These are phyloP conservation scores for Pinctada fucata DNA, from an alignment of 2,888 invertebrate genomes.

Conservation along the genomic window DNA sequence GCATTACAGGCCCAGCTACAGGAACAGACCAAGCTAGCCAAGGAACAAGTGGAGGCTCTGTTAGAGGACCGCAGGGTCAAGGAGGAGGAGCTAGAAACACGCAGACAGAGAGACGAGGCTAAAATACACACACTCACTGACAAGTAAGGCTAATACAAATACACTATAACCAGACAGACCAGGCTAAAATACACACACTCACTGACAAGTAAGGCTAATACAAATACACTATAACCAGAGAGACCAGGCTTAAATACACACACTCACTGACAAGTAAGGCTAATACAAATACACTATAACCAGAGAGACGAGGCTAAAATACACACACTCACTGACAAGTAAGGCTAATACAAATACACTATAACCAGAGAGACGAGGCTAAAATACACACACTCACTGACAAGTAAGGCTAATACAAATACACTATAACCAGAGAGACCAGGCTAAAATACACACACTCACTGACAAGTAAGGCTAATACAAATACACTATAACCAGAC, in stretches of 20 bases:
- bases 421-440: conserved; percentile 63
- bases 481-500: neutral
- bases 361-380: no score
- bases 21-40: conserved; percentile 75
- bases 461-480: conserved; percentile 72
- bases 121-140: conserved; percentile 75
- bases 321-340: no score
- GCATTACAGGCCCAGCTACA: conserved; percentile 75
- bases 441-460: conserved; percentile 74
- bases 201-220: neutral
- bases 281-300: no score
- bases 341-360: no score
- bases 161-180: neutral
- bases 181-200: neutral
- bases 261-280: no score
- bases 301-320: no score
- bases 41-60: conserved; percentile 75
- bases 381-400: no score
- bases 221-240: no score
- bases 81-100: conserved; percentile 75
- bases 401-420: no score
- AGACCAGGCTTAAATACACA: no score
- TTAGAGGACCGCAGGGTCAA: conserved; percentile 75
- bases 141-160: conserved; percentile 64
- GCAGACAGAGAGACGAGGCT: conserved; percentile 73